Percentiles rank a stretch among this genome's conserved stretches.
Conservation (phyloP, 35 echinoderm and acorn worm species). For the Holothuria glaberrima region DNA sequence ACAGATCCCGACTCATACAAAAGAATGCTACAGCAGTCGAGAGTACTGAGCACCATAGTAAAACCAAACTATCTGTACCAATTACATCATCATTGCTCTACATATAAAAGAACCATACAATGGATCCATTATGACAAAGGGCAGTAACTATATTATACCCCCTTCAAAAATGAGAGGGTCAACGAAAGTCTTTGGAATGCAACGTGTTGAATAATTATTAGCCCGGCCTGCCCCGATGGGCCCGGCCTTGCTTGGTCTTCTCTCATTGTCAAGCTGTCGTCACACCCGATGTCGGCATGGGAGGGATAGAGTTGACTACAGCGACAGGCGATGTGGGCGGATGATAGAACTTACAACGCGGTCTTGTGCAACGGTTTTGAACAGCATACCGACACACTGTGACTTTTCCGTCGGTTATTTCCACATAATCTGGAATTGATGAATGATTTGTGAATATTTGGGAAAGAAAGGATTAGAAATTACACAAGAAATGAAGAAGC, state of each 20-base stretch:
- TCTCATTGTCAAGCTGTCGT: conserved; percentile 58
- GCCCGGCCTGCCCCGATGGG: not conserved
- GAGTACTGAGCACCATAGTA: too few species aligned
- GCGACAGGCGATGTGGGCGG: conserved; percentile 78
- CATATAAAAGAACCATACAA: too few species aligned
- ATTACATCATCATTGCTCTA: too few species aligned
- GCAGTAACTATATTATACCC: too few species aligned
- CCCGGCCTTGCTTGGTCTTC: not conserved
- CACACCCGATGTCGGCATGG: conserved; percentile 72
- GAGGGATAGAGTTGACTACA: conserved; percentile 76
- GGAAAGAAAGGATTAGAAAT: not conserved
- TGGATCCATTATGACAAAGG: too few species aligned
- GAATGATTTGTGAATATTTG: conserved; percentile 41
- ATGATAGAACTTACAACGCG: conserved; percentile 99
- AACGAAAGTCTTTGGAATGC: conserved; percentile 60
- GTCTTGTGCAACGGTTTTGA: conserved; percentile 95
- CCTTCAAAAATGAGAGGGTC: not conserved
- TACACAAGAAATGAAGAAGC: not conserved
- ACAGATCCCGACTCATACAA: too few species aligned
- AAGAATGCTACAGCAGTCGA: too few species aligned
- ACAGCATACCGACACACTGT: conserved; percentile 98
- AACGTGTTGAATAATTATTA: conserved; percentile 38
- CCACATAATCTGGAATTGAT: conserved; percentile 93
- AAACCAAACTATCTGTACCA: too few species aligned
- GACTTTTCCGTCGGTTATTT: conserved; percentile 98